These are phyloP conservation scores for Pachycephala philippinensis DNA, from an alignment of 2,113 vertebrate species.

Conservation along the genomic window DNA sequence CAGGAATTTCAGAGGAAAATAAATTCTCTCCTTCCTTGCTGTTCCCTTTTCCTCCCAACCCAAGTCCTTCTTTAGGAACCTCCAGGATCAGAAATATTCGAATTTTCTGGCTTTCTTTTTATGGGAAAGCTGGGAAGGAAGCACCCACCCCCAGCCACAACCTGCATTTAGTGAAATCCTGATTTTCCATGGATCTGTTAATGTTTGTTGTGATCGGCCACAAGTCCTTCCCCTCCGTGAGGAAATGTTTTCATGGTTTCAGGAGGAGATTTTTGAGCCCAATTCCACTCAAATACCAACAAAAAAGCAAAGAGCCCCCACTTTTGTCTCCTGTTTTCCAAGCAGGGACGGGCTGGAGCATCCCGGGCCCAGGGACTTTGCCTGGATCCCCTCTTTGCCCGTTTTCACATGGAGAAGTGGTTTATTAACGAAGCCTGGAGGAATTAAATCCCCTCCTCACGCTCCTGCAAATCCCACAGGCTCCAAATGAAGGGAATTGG, in stretches of 20 bases:
- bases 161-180: neutral
- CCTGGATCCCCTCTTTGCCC: neutral
- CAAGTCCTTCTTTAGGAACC: neutral
- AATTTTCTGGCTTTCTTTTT: neutral
- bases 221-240: neutral
- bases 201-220: neutral
- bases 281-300: neutral
- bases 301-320: neutral
- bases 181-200: fast-evolving
- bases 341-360: neutral
- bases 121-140: neutral
- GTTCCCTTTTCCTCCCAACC: neutral
- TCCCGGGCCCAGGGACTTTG: fast-evolving
- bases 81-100: neutral
- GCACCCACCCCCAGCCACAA: neutral
- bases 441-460: neutral
- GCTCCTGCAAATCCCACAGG: neutral
- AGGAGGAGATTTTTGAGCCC: neutral
- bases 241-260: neutral
- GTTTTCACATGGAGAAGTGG: fast-evolving
- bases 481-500: neutral
- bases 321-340: neutral
- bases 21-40: neutral
- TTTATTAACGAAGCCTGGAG: neutral
- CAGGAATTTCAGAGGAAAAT: neutral